These are phyloP conservation scores for Drosophila sordidapex DNA, from an alignment of 2,888 invertebrate genomes.

Conservation along the genomic window DNA sequence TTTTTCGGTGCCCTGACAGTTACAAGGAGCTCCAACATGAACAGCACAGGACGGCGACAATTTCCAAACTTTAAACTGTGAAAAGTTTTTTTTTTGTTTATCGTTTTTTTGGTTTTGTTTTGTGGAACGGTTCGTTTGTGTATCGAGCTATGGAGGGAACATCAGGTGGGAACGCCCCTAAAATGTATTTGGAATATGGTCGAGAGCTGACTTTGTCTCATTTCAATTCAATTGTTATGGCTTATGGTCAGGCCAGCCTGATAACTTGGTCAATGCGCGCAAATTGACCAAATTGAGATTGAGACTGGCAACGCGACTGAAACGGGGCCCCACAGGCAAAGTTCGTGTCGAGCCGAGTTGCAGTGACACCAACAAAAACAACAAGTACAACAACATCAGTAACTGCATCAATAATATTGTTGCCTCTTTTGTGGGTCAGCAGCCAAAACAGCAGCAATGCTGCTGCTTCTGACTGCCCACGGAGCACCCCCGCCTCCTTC, in stretches of 20 bases:
- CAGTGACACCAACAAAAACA: conserved; percentile 59
- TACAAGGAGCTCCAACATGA: conserved; percentile 68
- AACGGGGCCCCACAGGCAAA: conserved; percentile 49
- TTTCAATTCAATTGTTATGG: conserved; percentile 70
- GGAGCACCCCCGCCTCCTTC: neutral
- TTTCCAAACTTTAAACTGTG: conserved; percentile 56
- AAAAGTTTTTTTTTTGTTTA: conserved; percentile 8
- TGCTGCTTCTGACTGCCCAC: conserved; percentile 5
- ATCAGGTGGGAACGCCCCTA: conserved; percentile 69
- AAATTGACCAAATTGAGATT: conserved; percentile 64
- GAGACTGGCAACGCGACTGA: conserved; percentile 11
- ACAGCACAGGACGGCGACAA: conserved; percentile 52
- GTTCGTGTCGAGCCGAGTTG: conserved; percentile 63
- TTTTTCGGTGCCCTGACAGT: conserved; percentile 73
- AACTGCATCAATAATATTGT: conserved; percentile 23
- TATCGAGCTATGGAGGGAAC: conserved; percentile 17
- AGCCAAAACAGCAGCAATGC: conserved; percentile 26
- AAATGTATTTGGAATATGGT: conserved; percentile 52
- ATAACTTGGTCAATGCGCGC: conserved; percentile 58
- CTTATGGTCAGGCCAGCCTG: conserved; percentile 33
- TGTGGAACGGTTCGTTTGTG: conserved; percentile 9
- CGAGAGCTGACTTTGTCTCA: conserved; percentile 39
- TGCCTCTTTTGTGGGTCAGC: conserved; percentile 64
- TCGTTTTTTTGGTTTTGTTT: neutral
- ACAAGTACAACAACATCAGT: conserved; percentile 21